Percentiles rank a stretch among this genome's conserved stretches.
Conservation (phyloP, 2,797 vertebrate species). For the Urocyon cinereoargenteus region DNA sequence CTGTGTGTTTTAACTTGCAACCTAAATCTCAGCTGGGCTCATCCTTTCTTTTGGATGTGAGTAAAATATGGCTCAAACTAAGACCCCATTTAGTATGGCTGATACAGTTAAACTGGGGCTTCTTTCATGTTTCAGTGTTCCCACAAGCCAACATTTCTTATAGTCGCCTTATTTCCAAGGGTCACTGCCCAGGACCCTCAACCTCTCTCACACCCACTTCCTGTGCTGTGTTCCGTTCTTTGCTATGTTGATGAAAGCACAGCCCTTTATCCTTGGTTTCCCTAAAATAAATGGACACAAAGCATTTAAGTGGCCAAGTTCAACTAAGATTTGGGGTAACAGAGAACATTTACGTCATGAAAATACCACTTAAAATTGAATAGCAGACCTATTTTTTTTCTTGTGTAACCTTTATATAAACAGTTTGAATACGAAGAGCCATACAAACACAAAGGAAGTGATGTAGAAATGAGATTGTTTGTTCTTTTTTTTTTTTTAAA, state of each 20-base stretch:
- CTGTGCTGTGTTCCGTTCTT: not conserved
- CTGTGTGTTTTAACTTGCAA: not conserved
- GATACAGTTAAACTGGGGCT: not conserved
- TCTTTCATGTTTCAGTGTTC: not conserved
- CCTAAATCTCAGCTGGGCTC: not conserved
- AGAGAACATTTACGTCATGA: not conserved
- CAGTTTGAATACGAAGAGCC: slow-evolving; percentile 96
- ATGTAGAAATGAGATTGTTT: slow-evolving; percentile 89
- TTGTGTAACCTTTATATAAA: slow-evolving; percentile 92
- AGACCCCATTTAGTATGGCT: not conserved
- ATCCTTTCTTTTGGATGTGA: not conserved
- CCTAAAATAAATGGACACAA: not conserved
- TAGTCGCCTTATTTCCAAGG: not conserved
- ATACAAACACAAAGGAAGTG: slow-evolving; percentile 94
- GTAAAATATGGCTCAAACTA: not conserved
- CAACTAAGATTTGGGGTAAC: not conserved
- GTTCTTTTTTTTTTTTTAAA: not conserved
- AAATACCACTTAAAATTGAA: not conserved
- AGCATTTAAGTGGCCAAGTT: not conserved
- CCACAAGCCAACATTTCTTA: not conserved
- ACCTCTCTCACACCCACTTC: not conserved
- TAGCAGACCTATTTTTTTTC: not conserved
- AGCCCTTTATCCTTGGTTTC: not conserved
- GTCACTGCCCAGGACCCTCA: not conserved
- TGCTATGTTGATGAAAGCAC: not conserved